phyloP scores from a whole-genome alignment of 2,113 vertebrate species.

The Pedetes capensis region DNA sequence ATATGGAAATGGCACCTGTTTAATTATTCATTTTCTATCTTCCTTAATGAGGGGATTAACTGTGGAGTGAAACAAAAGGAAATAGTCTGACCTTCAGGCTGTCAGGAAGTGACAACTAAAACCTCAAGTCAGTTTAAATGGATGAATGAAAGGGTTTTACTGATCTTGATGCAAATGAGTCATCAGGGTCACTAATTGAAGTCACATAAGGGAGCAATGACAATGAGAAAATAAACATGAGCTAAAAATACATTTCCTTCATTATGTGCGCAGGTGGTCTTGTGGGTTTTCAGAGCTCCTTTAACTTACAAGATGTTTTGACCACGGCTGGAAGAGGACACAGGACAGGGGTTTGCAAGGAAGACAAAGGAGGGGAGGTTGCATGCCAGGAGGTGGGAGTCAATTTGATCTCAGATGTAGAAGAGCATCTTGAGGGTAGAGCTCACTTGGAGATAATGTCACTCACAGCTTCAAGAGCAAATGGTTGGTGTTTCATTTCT shows the following conservation, averaged over 20 bases:
- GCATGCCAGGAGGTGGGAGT: no score
- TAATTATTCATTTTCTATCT: conserved; percentile 69
- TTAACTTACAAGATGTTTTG: background rate
- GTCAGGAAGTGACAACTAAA: conserved; percentile 50
- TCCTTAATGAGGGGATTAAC: conserved; percentile 66
- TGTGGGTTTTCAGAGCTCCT: background rate
- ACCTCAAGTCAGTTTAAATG: conserved; percentile 12
- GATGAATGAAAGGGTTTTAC: conserved; percentile 46
- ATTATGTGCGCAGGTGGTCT: background rate
- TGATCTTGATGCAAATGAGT: conserved; percentile 29
- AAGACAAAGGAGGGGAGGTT: background rate
- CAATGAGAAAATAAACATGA: conserved; percentile 28
- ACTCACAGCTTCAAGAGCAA: background rate
- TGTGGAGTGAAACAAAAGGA: conserved; percentile 57
- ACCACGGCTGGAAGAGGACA: background rate
- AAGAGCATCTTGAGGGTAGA: background rate
- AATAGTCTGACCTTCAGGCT: conserved; percentile 52
- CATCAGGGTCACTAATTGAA: conserved; percentile 1
- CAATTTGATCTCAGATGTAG: accelerated
- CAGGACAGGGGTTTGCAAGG: no score
- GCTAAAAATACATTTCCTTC: conserved; percentile 8
- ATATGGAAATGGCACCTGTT: conserved; percentile 58
- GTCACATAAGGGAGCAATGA: background rate
- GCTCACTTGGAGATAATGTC: background rate
- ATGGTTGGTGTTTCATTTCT: background rate